Conservation (phyloP, 2,797 vertebrate species). For the Acridotheres tristis region DNA sequence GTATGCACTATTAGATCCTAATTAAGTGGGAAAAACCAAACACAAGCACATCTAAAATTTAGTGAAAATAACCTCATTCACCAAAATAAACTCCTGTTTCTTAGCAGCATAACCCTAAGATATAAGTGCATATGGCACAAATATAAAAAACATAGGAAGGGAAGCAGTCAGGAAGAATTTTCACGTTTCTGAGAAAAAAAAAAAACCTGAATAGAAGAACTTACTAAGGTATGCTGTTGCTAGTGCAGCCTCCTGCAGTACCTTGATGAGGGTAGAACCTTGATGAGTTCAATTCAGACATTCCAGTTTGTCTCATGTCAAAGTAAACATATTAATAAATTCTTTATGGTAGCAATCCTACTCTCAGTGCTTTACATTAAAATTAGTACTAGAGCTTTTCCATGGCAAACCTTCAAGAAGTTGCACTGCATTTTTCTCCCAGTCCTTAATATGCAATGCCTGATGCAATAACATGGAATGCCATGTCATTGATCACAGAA, state of each 20-base stretch:
- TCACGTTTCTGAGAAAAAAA: neutral
- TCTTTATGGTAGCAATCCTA: neutral
- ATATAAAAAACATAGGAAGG: neutral
- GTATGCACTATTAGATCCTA: neutral
- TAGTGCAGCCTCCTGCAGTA: neutral
- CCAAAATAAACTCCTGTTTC: neutral
- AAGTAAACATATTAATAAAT: neutral
- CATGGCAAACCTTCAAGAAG: neutral
- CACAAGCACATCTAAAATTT: neutral
- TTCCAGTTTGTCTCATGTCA: neutral
- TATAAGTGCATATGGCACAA: neutral
- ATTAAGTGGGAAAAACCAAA: neutral
- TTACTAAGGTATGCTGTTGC: neutral
- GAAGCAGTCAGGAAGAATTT: neutral
- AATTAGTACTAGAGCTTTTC: neutral
- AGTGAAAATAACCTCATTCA: neutral
- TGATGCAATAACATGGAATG: neutral
- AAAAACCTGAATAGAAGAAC: neutral
- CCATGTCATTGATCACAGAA: neutral
- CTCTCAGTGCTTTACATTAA: neutral
- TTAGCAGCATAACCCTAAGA: neutral
- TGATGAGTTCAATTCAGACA: neutral
- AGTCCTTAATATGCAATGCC: neutral
- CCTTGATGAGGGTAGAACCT: neutral
- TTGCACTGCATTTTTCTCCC: neutral